Base-by-base conservation (phyloP, 2,113 vertebrate genomes). In the Clarias gariepinus region DNA sequence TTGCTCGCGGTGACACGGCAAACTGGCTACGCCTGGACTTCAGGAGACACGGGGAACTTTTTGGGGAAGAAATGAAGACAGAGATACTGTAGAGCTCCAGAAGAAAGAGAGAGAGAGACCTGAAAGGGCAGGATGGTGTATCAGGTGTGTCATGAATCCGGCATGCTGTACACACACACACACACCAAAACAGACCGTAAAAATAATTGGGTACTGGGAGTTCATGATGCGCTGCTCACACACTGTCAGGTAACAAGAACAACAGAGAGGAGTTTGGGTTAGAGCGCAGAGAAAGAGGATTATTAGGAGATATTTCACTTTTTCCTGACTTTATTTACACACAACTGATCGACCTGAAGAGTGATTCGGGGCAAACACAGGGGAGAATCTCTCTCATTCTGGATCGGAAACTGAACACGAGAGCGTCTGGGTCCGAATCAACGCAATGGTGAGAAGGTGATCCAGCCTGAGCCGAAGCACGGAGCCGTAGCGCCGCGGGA, bases 171-270 rank as follows among this genome's bases (percentile, higher is more conserved):
- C 60, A 82, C 63, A 82, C 63, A 47, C 47, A 47, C 47, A 47
- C 47, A 47, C 41, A 47, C 41, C 4, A 47, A 47, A 4, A 47
- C 41, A 77, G 7, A 64, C 60, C 18, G 52, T 82, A 30, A 82
- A 82, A 82, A 82, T 82, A 66, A 64, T 82, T 82, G 63, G 63
- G 41, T 47, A 41, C 36, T 10, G 2, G 73, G 81, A 82, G 60
- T 66, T 21, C n/a, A 28, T 47, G 33, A n/a, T 64, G 64, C 33
- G 21, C n/a, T 10, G 53, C 53, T 57, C 25, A 80, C 58, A 81
- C 16, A 60, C 25, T 21, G 1, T 6, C 55, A 52, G 16, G 23
- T 23, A 36, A 81, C 33, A 61, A 63, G 25, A 63, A 21, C 74
- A 55, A 58, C 28, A 79, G 15, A 33, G 1, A 28, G n/a, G 5